Evolutionary conservation across 1,140 invertebrate genomes (phyloP).

Genomic region (Philopotamus ludificatus): DNA sequence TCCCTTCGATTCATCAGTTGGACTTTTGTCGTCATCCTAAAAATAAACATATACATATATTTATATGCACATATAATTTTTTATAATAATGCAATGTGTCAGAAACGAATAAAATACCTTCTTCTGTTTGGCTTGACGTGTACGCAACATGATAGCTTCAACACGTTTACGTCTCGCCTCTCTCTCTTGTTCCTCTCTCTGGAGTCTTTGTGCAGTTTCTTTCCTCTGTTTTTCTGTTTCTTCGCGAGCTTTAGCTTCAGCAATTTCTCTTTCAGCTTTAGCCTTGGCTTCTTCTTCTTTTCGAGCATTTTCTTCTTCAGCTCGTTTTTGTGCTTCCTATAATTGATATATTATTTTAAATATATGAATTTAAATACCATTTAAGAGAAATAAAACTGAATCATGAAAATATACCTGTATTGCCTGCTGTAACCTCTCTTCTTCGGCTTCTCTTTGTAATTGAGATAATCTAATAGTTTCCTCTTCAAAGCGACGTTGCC

Average conservation of each 20-base stretch:
- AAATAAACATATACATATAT: background rate
- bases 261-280: constrained; percentile 74
- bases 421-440: constrained; percentile 70
- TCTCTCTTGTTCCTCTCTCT: constrained; percentile 78
- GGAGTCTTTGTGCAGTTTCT: constrained; percentile 72
- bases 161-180: constrained; percentile 74
- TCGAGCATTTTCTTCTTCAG: constrained; percentile 58
- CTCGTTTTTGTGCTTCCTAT: constrained; percentile 61
- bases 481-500: constrained; percentile 73
- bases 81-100: constrained; percentile 7
- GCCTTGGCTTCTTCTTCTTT: constrained; percentile 68
- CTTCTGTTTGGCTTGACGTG: constrained; percentile 58
- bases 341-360: constrained; percentile 46
- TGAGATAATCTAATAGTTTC: constrained; percentile 69
- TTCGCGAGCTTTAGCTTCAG: constrained; percentile 71
- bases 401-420: constrained; percentile 58
- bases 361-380: background rate
- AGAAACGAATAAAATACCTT: constrained; percentile 21
- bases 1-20: constrained; percentile 38
- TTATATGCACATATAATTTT: background rate
- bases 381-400: background rate
- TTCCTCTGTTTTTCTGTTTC: constrained; percentile 75
- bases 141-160: constrained; percentile 81
- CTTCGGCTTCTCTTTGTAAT: constrained; percentile 70
- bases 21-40: constrained; percentile 41